These are phyloP conservation scores for Orchesellides sinensis DNA, from an alignment of 2,888 invertebrate species.

Conservation along the genomic window DNA sequence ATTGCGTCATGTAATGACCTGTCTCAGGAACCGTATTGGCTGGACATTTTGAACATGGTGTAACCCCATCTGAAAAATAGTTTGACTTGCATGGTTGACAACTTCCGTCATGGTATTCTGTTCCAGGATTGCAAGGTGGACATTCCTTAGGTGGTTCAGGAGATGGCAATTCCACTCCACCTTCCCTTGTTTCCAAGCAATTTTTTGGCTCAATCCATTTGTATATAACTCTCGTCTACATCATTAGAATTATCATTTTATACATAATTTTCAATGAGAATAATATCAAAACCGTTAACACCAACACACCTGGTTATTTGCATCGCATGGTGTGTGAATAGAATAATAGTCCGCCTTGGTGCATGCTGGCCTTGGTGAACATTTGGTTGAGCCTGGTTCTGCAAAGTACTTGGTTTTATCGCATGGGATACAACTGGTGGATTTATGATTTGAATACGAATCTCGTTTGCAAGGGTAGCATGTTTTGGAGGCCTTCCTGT, in stretches of 20 bases:
- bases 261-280: neutral
- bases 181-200: constrained; percentile 78
- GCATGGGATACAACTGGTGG: constrained; percentile 78
- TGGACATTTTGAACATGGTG: constrained; percentile 77
- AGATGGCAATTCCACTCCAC: constrained; percentile 77
- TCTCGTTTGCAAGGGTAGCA: constrained; percentile 79
- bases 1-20: constrained; percentile 71
- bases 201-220: constrained; percentile 80
- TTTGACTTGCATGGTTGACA: constrained; percentile 79
- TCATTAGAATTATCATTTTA: neutral
- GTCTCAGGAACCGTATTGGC: constrained; percentile 79
- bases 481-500: constrained; percentile 76
- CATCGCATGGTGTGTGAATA: constrained; percentile 78
- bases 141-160: constrained; percentile 75
- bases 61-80: constrained; percentile 77
- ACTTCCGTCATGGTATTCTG: constrained; percentile 75
- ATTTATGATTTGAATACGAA: constrained; percentile 77
- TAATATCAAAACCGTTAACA: neutral
- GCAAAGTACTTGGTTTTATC: constrained; percentile 77
- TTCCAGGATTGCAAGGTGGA: constrained; percentile 80
- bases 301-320: constrained; percentile 77
- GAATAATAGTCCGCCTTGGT: constrained; percentile 79
- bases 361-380: constrained; percentile 78
- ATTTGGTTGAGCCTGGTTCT: constrained; percentile 78
- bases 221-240: constrained; percentile 78